A percentile compares a stretch with the other conserved stretches of the same genome.
Evolutionary conservation across 2,888 invertebrate species (phyloP).

Genomic region (Andrena haemorrhoa): DNA sequence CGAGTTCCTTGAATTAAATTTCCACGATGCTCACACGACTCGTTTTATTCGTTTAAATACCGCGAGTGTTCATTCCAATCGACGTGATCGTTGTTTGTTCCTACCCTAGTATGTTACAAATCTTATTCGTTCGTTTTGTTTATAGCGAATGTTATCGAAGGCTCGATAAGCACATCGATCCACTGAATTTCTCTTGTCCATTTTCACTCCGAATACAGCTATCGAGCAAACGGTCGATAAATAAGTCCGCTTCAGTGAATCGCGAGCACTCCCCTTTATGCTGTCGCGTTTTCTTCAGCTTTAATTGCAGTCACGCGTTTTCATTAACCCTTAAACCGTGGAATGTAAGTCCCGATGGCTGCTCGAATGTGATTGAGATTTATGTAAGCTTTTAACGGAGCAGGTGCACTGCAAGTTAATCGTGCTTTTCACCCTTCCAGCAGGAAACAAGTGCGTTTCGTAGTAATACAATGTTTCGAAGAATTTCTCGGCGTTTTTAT

Average conservation of each 20-base stretch:
- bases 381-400: background rate
- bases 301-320: background rate
- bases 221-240: constrained; percentile 48
- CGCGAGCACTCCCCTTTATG: constrained; percentile 34
- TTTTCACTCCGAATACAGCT: constrained; percentile 48
- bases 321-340: constrained; percentile 25
- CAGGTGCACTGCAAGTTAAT: background rate
- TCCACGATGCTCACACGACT: constrained; percentile 24
- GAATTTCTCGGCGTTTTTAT: background rate
- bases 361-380: background rate
- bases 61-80: constrained; percentile 59
- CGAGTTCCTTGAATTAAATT: constrained; percentile 22
- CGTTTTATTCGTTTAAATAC: constrained; percentile 43
- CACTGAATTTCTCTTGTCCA: constrained; percentile 37
- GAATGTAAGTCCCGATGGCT: background rate
- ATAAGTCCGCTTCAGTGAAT: constrained; percentile 42
- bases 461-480: background rate
- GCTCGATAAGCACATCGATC: constrained; percentile 58
- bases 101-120: constrained; percentile 78
- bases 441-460: background rate
- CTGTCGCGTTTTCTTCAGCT: background rate
- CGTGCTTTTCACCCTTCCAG: background rate
- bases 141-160: constrained; percentile 68
- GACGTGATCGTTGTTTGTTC: constrained; percentile 66
- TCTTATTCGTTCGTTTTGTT: constrained; percentile 62